Percentiles rank a stretch among this genome's conserved stretches.
These are phyloP conservation scores for Keiferia lycopersicella DNA, from an alignment of 2,888 invertebrate species.

Conservation along the genomic window DNA sequence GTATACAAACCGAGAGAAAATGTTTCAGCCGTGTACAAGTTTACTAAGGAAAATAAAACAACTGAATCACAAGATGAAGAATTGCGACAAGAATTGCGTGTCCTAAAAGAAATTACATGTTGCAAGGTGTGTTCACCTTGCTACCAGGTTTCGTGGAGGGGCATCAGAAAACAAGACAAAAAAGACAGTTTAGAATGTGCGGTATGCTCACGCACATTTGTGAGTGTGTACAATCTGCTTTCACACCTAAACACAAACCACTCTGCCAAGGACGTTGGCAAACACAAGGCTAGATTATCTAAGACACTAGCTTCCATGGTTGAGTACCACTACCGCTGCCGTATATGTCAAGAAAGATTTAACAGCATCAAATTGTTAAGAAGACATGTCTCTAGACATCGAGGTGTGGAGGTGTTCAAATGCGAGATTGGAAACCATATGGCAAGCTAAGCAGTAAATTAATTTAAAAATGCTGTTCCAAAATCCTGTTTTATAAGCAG, in stretches of 20 bases:
- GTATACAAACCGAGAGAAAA: constrained; percentile 59
- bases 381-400: constrained; percentile 51
- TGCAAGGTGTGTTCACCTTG: constrained; percentile 60
- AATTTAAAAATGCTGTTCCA: too few species aligned
- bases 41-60: constrained; percentile 37
- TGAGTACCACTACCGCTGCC: constrained; percentile 66
- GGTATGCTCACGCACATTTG: not conserved
- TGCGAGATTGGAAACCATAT: too few species aligned
- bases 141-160: constrained; percentile 66
- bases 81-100: constrained; percentile 28
- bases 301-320: constrained; percentile 38
- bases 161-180: constrained; percentile 38
- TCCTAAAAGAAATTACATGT: constrained; percentile 52
- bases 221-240: constrained; percentile 55
- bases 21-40: constrained; percentile 57
- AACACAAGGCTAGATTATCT: constrained; percentile 45
- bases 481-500: too few species aligned
- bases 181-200: not conserved
- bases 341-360: constrained; percentile 55
- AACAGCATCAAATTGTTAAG: constrained; percentile 51
- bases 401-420: constrained; percentile 44
- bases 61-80: not conserved
- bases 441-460: too few species aligned
- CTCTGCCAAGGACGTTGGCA: constrained; percentile 39
- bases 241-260: constrained; percentile 59